Evolutionary conservation across 1,140 invertebrate species (phyloP).

Genomic region (Hycleus phaleratus): DNA sequence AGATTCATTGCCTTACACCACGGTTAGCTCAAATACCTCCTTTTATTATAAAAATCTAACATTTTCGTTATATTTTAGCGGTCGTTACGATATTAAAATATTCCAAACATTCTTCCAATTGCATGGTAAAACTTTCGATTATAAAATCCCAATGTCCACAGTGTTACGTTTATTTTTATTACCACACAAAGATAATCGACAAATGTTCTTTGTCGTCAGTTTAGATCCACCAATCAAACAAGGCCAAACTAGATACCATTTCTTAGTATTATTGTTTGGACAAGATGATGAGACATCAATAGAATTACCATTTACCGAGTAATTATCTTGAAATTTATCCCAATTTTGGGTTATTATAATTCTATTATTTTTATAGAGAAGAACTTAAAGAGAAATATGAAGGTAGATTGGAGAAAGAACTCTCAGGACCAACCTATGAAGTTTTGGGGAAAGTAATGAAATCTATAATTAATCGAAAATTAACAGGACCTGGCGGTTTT

Average conservation of each 20-base stretch:
- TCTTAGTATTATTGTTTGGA: constrained; percentile 88
- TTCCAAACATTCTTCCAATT: constrained; percentile 97
- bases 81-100: constrained; percentile 99
- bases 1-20: constrained; percentile 96
- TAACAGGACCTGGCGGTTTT: constrained; percentile 91
- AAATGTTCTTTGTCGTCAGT: constrained; percentile 98
- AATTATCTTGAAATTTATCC: constrained; percentile 39
- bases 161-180: constrained; percentile 90
- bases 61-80: constrained; percentile 54
- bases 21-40: constrained; percentile 51
- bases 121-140: constrained; percentile 99
- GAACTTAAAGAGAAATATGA: constrained; percentile 93
- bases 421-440: constrained; percentile 91
- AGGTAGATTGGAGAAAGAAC: constrained; percentile 83
- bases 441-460: constrained; percentile 95
- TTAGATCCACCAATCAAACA: constrained; percentile 99
- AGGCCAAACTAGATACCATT: constrained; percentile 95
- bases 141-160: constrained; percentile 97
- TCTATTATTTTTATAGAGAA: constrained; percentile 51
- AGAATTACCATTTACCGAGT: constrained; percentile 87
- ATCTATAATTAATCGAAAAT: constrained; percentile 86
- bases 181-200: constrained; percentile 95
- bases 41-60: constrained; percentile 3
- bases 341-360: constrained; percentile 9
- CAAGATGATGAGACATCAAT: constrained; percentile 93